Percentiles rank a stretch among this genome's conserved stretches.
These are phyloP conservation scores for Emesis russula DNA, from an alignment of 2,888 invertebrate species.

Conservation along the genomic window DNA sequence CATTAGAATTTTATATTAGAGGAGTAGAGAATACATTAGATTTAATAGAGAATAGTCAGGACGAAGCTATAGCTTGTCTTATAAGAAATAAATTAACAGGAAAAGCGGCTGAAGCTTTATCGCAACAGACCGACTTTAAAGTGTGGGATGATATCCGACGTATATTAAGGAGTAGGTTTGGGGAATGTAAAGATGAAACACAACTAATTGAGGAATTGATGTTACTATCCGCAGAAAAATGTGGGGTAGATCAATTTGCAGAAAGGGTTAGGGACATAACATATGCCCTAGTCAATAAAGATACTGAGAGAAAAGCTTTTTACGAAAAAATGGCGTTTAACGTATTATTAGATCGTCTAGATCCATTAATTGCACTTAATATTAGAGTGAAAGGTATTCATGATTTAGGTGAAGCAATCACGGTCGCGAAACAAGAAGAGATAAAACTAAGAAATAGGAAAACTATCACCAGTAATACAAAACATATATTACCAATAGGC, in stretches of 20 bases:
- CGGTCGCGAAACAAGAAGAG: constrained; percentile 83
- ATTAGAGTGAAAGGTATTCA: constrained; percentile 66
- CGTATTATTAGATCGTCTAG: constrained; percentile 75
- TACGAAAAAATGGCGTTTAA: constrained; percentile 83
- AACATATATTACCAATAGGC: no score
- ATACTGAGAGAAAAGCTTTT: constrained; percentile 42
- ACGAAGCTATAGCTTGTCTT: constrained; percentile 67
- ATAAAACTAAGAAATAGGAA: constrained; percentile 46
- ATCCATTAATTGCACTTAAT: constrained; percentile 75
- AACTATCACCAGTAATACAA: not conserved
- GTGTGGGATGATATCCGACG: constrained; percentile 74
- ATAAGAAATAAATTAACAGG: constrained; percentile 83
- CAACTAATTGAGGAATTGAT: constrained; percentile 73
- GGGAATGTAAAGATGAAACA: constrained; percentile 57
- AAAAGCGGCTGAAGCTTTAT: constrained; percentile 70
- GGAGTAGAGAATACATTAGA: constrained; percentile 81
- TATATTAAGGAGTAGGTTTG: constrained; percentile 62
- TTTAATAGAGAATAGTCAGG: constrained; percentile 57
- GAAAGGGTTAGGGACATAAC: constrained; percentile 56
- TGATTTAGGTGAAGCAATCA: constrained; percentile 79
- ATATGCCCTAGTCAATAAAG: constrained; percentile 4
- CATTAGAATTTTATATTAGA: constrained; percentile 80
- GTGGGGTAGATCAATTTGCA: constrained; percentile 43
- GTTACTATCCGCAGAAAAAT: constrained; percentile 49
- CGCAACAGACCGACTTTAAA: constrained; percentile 44